Evolutionary conservation across 2,113 vertebrate species (phyloP).

Genomic region (Caretta caretta): DNA sequence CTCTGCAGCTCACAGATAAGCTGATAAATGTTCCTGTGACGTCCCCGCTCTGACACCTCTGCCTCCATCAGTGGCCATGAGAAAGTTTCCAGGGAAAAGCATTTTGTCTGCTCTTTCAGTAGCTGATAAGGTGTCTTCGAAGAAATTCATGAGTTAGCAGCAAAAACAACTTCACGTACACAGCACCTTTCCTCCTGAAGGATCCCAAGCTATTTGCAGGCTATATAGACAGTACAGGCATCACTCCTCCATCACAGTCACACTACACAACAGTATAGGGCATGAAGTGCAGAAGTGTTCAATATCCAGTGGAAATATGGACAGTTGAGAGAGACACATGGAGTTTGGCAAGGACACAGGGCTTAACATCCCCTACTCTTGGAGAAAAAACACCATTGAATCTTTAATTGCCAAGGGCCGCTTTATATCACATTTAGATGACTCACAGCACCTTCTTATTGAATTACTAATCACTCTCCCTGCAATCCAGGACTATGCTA

Average conservation of each 20-base stretch:
- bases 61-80: neutral
- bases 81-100: neutral
- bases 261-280: neutral
- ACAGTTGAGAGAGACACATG: neutral
- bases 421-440: neutral
- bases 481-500: neutral
- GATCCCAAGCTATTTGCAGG: neutral
- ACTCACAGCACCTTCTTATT: neutral
- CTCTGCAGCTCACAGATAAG: slow-evolving; percentile 2
- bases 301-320: neutral
- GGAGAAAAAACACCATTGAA: neutral
- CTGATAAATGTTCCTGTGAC: neutral
- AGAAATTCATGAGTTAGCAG: neutral
- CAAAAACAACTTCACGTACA: neutral
- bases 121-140: neutral
- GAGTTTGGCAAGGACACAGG: neutral
- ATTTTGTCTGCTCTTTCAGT: neutral
- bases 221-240: neutral
- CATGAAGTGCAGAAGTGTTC: neutral
- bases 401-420: neutral
- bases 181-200: neutral
- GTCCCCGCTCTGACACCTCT: neutral
- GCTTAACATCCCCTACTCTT: neutral
- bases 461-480: neutral
- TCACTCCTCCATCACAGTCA: neutral